Base-by-base conservation (phyloP, 2,797 vertebrate genomes). In the Pantherophis alleghaniensis region DNA sequence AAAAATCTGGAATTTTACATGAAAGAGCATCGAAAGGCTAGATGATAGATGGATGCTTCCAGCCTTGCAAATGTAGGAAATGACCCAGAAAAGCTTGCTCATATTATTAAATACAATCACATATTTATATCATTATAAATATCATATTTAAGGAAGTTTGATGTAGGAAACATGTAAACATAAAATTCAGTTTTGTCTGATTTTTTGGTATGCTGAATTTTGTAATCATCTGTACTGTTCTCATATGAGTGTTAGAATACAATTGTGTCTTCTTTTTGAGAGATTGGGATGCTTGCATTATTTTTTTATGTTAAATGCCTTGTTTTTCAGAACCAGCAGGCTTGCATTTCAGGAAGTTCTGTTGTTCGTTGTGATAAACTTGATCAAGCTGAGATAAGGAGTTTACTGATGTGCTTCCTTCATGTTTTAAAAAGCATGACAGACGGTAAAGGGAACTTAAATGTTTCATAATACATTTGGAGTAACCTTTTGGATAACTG, bases 341-440 rank as follows among this genome's bases (percentile, higher is more conserved):
- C 97, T 24, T 98, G 98, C 14, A 97, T 98, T 93, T 96, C 98
- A 95, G 99, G 98, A 94, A 98, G 98, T 96, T 97, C 98, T 0
- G 92, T 99, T 92, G 97, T 99, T 95, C 98, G 99, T 83, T 99
- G 98, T 88, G 99, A 99, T 97, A 99, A 99, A 96, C 97, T 99
- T 95, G 99, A 99, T 96, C 98, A 98, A 95, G 98, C 98, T 4
- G 99, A 99, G 97, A 99, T 99, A 96, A 99, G 98, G 97, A 99
- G 98, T 96, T 97, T 99, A 89, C 98, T 99, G 86, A 99, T 99
- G 99, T 99, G 99, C 96, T 99, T 99, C 93, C 98, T 99, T 90
- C 98, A 99, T 90, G 98, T 99, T 94, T 97, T 99, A 92, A 99
- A 99, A 97, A 99, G 98, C 98, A 99, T 99, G 99, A 99, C 99